Percentiles rank a stretch among this genome's conserved stretches.
These are phyloP conservation scores for Drosophila seclusa DNA, from an alignment of 2,888 invertebrate genomes.

Conservation along the genomic window DNA sequence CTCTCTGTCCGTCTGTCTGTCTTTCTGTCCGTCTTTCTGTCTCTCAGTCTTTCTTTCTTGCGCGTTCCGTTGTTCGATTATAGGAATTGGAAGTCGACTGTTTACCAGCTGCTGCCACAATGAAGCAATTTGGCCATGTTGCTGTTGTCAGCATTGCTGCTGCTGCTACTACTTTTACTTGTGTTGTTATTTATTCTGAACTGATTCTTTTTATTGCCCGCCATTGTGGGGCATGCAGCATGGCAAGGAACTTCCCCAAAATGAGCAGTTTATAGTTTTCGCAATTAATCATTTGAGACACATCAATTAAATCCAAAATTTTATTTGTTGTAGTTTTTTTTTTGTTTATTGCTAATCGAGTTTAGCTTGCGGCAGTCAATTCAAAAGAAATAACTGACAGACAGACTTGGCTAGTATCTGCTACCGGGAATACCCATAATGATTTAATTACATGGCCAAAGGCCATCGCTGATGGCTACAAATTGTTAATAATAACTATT, in stretches of 20 bases:
- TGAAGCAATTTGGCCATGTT: slow-evolving; percentile 59
- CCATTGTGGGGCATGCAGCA: slow-evolving; percentile 3
- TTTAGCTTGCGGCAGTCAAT: background rate
- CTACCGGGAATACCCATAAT: background rate
- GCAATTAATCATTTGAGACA: slow-evolving; percentile 38
- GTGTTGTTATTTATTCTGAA: slow-evolving; percentile 36
- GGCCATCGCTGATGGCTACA: background rate
- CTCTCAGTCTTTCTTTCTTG: background rate
- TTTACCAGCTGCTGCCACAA: slow-evolving; percentile 62
- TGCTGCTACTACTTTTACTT: slow-evolving; percentile 23
- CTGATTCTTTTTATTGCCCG: slow-evolving; percentile 25
- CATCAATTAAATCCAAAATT: background rate
- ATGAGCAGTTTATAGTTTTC: background rate
- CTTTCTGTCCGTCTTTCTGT: background rate
- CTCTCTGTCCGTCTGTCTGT: slow-evolving; percentile 10
- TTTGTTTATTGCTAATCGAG: background rate
- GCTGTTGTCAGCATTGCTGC: slow-evolving; percentile 11
- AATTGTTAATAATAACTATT: background rate
- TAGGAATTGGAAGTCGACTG: slow-evolving; percentile 48
- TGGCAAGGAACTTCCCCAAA: background rate
- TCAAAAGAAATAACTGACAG: background rate
- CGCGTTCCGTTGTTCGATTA: slow-evolving; percentile 31
- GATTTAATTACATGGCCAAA: background rate
- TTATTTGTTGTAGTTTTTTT: background rate
- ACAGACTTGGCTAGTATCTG: background rate